Evolutionary conservation across 2,888 invertebrate genomes (phyloP).

Genomic region (Melinaea marsaeus): DNA sequence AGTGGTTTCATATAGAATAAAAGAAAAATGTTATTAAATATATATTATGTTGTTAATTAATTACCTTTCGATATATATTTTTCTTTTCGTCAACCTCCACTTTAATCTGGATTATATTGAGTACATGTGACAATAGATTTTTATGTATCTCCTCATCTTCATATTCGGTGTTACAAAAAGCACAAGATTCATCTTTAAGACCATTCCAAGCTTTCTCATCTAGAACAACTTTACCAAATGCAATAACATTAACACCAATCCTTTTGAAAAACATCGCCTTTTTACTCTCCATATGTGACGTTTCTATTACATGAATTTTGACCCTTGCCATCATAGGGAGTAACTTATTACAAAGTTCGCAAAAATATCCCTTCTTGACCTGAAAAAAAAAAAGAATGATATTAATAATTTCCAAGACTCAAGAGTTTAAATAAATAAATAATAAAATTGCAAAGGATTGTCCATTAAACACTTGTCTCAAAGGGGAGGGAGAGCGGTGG

Average conservation of each 20-base stretch:
- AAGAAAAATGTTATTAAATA: conserved; percentile 19
- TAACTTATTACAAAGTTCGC: conserved; percentile 51
- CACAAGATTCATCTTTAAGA: conserved; percentile 47
- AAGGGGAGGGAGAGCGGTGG: too few species aligned
- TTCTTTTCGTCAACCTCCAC: conserved; percentile 41
- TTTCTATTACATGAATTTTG: conserved; percentile 46
- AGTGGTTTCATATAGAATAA: too few species aligned
- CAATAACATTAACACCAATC: conserved; percentile 37
- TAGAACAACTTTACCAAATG: conserved; percentile 44
- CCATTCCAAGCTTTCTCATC: conserved; percentile 53
- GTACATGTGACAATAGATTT: conserved; percentile 40
- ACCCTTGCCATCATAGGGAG: conserved; percentile 46
- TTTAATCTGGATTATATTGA: conserved; percentile 49
- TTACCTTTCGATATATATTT: conserved; percentile 49
- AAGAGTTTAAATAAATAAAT: neutral
- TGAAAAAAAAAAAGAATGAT: conserved; percentile 33
- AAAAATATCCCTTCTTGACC: conserved; percentile 57
- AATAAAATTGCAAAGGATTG: too few species aligned
- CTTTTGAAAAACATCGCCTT: conserved; percentile 35
- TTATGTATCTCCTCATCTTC: conserved; percentile 45
- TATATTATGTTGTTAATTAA: conserved; percentile 43
- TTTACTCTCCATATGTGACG: conserved; percentile 42
- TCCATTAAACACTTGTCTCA: too few species aligned
- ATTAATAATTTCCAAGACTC: neutral
- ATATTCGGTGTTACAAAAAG: conserved; percentile 51